These are phyloP conservation scores for Drosophila neonasuta DNA, from an alignment of 2,888 invertebrate species.

Conservation along the genomic window DNA sequence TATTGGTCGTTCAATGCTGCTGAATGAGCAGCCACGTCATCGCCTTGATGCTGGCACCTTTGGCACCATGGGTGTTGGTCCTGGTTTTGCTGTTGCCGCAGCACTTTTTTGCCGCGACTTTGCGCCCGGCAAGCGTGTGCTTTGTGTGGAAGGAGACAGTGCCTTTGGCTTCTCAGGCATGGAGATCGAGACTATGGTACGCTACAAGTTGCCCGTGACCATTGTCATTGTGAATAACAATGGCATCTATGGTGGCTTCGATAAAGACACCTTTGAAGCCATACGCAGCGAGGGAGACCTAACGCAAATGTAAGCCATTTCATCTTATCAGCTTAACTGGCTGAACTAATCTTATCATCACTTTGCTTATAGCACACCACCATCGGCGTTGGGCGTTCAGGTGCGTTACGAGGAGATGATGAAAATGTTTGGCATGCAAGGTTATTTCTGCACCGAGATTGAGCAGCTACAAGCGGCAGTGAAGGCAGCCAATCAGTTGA, in stretches of 20 bases:
- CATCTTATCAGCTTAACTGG: conserved; percentile 33
- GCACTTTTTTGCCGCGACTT: conserved; percentile 93
- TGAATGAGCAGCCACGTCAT: conserved; percentile 92
- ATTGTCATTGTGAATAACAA: conserved; percentile 97
- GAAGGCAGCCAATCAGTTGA: conserved; percentile 86
- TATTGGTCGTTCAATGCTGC: conserved; percentile 94
- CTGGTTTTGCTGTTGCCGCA: conserved; percentile 95
- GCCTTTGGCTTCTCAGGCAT: conserved; percentile 99
- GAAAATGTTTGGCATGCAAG: conserved; percentile 91
- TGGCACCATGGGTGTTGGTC: conserved; percentile 98
- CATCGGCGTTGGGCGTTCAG: conserved; percentile 89
- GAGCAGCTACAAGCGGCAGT: conserved; percentile 89
- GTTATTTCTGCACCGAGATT: conserved; percentile 90
- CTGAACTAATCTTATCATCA: conserved; percentile 42
- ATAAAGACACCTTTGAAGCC: conserved; percentile 88
- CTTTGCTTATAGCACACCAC: conserved; percentile 87
- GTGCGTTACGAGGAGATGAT: conserved; percentile 95
- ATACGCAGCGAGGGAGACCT: conserved; percentile 88
- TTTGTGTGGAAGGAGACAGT: conserved; percentile 98
- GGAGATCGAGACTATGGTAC: conserved; percentile 98
- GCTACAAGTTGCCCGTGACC: conserved; percentile 95
- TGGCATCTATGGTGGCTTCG: conserved; percentile 95
- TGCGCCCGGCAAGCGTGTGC: conserved; percentile 90
- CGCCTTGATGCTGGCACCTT: conserved; percentile 97
- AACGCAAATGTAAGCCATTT: conserved; percentile 86